Base-by-base conservation (phyloP, 2,888 invertebrate species). In the Cephus sareptanus region DNA sequence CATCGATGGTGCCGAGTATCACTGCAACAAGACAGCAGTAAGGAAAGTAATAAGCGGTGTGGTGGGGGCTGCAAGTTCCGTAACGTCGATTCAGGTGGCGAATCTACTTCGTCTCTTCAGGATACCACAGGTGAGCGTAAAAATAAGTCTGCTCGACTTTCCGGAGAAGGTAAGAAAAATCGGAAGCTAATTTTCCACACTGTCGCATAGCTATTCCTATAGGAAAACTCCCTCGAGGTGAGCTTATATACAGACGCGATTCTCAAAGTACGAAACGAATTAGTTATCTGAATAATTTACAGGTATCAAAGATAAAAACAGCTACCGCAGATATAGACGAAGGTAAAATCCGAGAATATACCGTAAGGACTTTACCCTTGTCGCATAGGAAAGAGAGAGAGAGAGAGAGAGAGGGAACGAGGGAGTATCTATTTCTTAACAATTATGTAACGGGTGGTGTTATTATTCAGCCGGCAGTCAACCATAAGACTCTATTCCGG, bases 11-110 rank as follows among this genome's bases (percentile, higher is more conserved):
- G 96, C 96, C 11, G 96, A 97, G 91, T 95, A 95, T 91, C 95
- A 95, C 88, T 97, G 97, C 92, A 96, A 96, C 90, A 96, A 96
- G 89, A 95, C 95, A 0, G 95, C 96, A 85, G 95, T 97, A 79
- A 93, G 97, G 75, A 97, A 97, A 91, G 97, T 97, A 75, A 97
- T 97, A 85, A 96, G 97, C 11, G 97, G 97, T 3, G 97, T 97
- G 12, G 96, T 97, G 68, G 97, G 97, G 4, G 97, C 97, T 6
- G 96, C 97, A 30, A 98, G 98, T 70, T 98, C 97, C 87, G 98
- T 98, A 85, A 98, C 98, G 76, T 98, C 98, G 73, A 98, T 98
- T 88, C 98, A 98, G 93, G 98, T 98, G 81, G 98, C 98, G 81
- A 98, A 97, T 92, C 93, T 97, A 80, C 92, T 98, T 80, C 94